A percentile compares a stretch with the other conserved stretches of the same genome.
These are phyloP conservation scores for Entelurus aequoreus DNA, from an alignment of 2,113 vertebrate species.

Conservation along the genomic window DNA sequence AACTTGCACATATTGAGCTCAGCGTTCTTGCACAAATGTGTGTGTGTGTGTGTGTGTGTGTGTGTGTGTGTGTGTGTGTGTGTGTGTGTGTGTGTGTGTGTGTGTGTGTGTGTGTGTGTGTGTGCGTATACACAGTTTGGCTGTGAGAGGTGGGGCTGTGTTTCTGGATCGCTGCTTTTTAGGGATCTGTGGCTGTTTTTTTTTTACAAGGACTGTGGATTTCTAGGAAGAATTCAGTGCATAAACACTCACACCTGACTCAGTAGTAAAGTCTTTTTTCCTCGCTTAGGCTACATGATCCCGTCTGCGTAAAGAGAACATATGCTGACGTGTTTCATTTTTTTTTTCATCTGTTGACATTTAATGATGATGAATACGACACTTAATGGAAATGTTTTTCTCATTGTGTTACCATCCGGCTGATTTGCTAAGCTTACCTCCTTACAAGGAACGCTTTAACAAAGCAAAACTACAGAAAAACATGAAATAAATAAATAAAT, in stretches of 20 bases:
- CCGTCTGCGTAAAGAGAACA: not conserved
- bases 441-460: no score
- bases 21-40: not conserved
- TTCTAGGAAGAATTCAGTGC: slow-evolving; percentile 22
- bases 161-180: slow-evolving; percentile 26
- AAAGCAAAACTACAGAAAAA: no score
- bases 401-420: not conserved
- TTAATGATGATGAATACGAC: not conserved
- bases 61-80: slow-evolving; percentile 8
- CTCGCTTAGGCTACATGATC: not conserved
- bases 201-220: slow-evolving; percentile 27
- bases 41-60: slow-evolving; percentile 5
- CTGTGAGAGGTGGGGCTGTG: not conserved
- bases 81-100: slow-evolving; percentile 1
- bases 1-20: not conserved
- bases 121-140: slow-evolving; percentile 21
- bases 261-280: not conserved
- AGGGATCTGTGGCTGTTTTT: slow-evolving; percentile 30
- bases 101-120: slow-evolving; percentile 6
- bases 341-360: not conserved
- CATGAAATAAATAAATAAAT: no score
- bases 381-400: not conserved
- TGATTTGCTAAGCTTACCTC: no score
- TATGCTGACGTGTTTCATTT: not conserved
- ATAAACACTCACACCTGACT: slow-evolving; percentile 17